Base-by-base conservation (phyloP, 64 coral and sea anemone genomes). In the Stichodactyla helianthus region DNA sequence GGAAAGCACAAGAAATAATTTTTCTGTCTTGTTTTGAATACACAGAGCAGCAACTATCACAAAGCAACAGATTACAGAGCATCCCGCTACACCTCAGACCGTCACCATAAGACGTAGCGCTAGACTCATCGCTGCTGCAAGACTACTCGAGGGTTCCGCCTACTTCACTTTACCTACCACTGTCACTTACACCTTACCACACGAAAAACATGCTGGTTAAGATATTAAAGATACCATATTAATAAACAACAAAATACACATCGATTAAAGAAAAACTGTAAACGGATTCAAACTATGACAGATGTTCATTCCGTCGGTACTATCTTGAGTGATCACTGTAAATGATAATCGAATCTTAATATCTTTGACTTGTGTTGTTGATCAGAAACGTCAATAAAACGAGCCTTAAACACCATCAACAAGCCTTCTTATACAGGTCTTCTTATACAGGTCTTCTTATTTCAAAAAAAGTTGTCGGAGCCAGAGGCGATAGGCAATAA, bases 91-190 rank as follows among this genome's bases (percentile, higher is more conserved):
- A 65, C 62, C 62, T n/a, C 62, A 51, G 78, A 81, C 15, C 17
- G 16, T 81, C 78, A 44, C 31, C 1, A 81, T 81, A 2, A 50
- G 78, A 51, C 78, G 78, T 5, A 81, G 78, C 78, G 78, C 35
- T 5, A 50, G 78, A 15, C 28, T 81, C 13, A 4, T 50, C 2
- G 78, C 31, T 12, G 35, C 31, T 20, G 17, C 78, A 18, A 23
- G 64, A 23, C 16, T 23, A 54, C 78, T 81, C 52, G 78, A 81
- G 78, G 78, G 78, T 26, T 81, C 78, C 15, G 78, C 78, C 19
- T 81, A 81, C 78, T 81, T 81, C 52, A 81, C 31, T 19, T 17
- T 81, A 81, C 78, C 78, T 6, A 26, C 78, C 12, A 54, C 52
- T 11, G 78, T 81, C 10, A 54, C 35, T 7, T 54, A 54, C 35